A percentile compares a stretch with the other conserved stretches of the same genome.
These are phyloP conservation scores for Sesia bembeciformis DNA, from an alignment of 2,888 invertebrate species.

Conservation along the genomic window DNA sequence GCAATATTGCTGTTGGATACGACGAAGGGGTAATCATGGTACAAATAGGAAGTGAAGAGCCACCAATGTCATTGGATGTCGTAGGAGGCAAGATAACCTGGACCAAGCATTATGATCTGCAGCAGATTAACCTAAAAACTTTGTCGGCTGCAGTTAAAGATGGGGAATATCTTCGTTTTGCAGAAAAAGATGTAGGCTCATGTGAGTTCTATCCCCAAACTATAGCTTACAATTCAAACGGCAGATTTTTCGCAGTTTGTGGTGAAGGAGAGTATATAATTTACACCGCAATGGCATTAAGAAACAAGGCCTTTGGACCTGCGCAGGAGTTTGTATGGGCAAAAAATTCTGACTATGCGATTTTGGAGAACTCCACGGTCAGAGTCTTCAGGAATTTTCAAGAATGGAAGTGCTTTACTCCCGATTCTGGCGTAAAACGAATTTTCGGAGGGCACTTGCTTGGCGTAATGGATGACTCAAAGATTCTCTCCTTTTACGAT, in stretches of 20 bases:
- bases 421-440: neutral
- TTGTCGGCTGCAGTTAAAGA: neutral
- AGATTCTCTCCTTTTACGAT: constrained; percentile 75
- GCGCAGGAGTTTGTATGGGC: neutral
- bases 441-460: neutral
- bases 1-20: constrained; percentile 91
- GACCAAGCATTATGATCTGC: constrained; percentile 94
- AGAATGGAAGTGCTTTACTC: neutral
- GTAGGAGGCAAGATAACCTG: constrained; percentile 95
- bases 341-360: neutral
- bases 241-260: constrained; percentile 87
- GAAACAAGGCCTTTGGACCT: constrained; percentile 92
- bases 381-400: neutral
- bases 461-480: constrained; percentile 76
- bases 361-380: neutral
- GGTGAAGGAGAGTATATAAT: constrained; percentile 98
- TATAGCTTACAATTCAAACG: constrained; percentile 94
- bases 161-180: neutral
- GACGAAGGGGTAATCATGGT: constrained; percentile 87
- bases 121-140: constrained; percentile 78
- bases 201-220: constrained; percentile 89
- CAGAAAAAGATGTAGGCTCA: neutral
- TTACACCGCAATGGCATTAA: constrained; percentile 95
- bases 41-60: constrained; percentile 75
- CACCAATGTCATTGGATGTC: constrained; percentile 95